Evolutionary conservation across 2,888 invertebrate genomes (phyloP).

Genomic region (Epirrhoe alternata): DNA sequence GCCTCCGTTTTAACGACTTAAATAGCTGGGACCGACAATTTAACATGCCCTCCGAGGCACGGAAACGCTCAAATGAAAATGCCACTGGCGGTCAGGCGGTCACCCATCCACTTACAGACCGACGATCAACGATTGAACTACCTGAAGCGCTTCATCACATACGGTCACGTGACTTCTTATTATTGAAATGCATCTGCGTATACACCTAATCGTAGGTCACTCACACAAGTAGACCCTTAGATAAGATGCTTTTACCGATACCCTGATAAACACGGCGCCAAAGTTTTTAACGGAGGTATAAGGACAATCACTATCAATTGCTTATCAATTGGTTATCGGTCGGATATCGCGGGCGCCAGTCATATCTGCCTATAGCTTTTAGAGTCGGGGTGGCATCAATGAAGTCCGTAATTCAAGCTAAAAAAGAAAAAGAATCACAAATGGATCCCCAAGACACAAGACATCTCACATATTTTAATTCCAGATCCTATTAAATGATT

Average conservation of each 20-base stretch:
- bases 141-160: too few relatives aligned
- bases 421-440: not conserved
- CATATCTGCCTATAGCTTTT: slow-evolving; percentile 25
- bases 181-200: too few relatives aligned
- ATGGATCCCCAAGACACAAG: not conserved
- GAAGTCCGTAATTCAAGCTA: too few relatives aligned
- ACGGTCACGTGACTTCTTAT: not conserved
- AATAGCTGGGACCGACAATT: too few relatives aligned
- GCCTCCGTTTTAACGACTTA: too few relatives aligned
- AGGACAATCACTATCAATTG: slow-evolving; percentile 17
- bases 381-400: not conserved
- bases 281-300: slow-evolving; percentile 25
- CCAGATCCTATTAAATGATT: too few relatives aligned
- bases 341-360: slow-evolving; percentile 23
- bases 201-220: not conserved
- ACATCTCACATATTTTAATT: too few relatives aligned
- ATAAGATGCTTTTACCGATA: slow-evolving; percentile 30
- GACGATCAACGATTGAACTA: too few relatives aligned
- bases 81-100: too few relatives aligned
- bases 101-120: too few relatives aligned
- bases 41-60: too few relatives aligned
- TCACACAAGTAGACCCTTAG: slow-evolving; percentile 6
- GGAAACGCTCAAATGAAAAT: too few relatives aligned
- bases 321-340: slow-evolving; percentile 9
- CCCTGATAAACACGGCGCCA: slow-evolving; percentile 26